Evolutionary conservation across 2,113 vertebrate species (phyloP).

Genomic region (Crotophaga sulcirostris): DNA sequence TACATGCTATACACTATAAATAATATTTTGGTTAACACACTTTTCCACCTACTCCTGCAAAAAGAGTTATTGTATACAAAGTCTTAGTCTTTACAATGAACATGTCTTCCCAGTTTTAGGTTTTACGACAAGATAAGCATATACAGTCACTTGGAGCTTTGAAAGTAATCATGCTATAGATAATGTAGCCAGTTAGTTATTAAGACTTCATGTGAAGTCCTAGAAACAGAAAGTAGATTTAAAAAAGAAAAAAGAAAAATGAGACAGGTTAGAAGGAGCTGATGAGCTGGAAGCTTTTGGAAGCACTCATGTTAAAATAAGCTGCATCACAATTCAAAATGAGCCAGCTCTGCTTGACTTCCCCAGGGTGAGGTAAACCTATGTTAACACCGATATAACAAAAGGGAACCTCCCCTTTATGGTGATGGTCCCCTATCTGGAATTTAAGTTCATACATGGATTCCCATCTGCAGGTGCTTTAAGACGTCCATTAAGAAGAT

Average conservation of each 20-base stretch:
- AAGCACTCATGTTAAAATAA: background rate
- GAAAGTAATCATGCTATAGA: background rate
- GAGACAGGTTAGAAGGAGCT: background rate
- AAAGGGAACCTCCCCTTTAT: background rate
- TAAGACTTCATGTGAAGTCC: background rate
- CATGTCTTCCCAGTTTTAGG: background rate
- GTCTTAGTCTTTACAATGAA: background rate
- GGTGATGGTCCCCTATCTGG: fast-evolving
- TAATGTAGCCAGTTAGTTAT: background rate
- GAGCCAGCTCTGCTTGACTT: background rate
- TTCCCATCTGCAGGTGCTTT: background rate
- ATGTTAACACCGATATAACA: background rate
- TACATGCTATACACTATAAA: background rate
- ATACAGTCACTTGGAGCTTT: background rate
- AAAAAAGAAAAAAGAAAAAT: background rate
- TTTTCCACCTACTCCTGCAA: background rate
- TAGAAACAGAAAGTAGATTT: background rate
- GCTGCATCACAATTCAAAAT: background rate
- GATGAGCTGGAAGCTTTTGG: background rate
- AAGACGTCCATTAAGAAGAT: background rate
- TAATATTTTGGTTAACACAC: background rate
- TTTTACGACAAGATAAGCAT: background rate
- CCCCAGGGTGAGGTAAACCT: background rate
- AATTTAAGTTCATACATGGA: background rate
- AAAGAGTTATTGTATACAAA: background rate